phyloP scores from a whole-genome alignment of 2,797 vertebrate species.

The Thamnophis elegans region DNA sequence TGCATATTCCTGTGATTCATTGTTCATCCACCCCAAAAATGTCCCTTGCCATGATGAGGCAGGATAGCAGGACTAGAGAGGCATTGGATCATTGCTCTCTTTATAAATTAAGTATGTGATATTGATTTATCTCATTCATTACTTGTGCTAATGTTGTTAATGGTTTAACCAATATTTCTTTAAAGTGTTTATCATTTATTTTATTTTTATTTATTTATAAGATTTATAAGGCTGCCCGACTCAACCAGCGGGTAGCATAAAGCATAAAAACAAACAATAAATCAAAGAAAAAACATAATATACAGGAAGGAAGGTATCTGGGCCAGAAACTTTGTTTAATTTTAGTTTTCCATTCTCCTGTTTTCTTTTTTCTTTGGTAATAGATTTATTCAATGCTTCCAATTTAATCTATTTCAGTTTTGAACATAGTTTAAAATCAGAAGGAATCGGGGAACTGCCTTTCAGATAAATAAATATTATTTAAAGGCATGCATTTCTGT shows the following conservation, averaged over 20 bases:
- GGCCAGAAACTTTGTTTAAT: not conserved
- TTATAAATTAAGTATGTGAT: not conserved
- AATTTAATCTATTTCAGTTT: not conserved
- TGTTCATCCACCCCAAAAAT: not conserved
- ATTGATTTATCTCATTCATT: not conserved
- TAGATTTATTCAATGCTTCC: not conserved
- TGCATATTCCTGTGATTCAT: not conserved
- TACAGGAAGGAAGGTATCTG: not conserved
- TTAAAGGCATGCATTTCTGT: not conserved
- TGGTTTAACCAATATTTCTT: not conserved
- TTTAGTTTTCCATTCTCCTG: not conserved
- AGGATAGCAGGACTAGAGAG: not conserved
- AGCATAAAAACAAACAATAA: not conserved
- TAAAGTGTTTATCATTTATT: not conserved
- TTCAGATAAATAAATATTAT: not conserved
- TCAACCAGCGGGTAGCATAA: not conserved
- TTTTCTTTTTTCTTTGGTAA: not conserved
- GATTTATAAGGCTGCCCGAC: not conserved
- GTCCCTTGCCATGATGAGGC: not conserved
- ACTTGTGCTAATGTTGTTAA: not conserved
- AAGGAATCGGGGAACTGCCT: not conserved
- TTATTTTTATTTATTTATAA: not conserved
- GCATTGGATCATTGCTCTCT: not conserved
- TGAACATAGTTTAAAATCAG: not conserved
- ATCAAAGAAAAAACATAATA: not conserved